Percentiles rank a stretch among this genome's conserved stretches.
Conservation (phyloP, 2,113 vertebrate species). For the Raja brachyura region DNA sequence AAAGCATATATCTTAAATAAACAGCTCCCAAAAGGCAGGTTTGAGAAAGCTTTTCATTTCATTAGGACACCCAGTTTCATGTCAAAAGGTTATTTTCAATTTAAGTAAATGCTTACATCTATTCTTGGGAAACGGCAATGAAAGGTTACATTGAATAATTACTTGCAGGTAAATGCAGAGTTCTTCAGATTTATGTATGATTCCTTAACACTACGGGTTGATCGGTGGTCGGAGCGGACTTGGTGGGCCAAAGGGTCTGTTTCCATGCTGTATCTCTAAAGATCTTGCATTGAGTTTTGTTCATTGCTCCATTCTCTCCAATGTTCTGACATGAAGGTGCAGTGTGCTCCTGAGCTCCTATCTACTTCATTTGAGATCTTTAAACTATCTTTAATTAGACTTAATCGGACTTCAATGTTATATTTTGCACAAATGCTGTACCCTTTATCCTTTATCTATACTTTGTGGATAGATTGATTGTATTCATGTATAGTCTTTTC, state of each 20-base stretch:
- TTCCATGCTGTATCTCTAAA: too few relatives aligned
- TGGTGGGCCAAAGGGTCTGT: too few relatives aligned
- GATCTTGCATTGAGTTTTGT: neutral
- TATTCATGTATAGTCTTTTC: too few relatives aligned
- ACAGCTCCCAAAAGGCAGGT: neutral
- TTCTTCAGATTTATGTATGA: neutral
- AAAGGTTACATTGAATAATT: neutral
- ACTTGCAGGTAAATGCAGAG: neutral
- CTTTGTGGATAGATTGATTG: too few relatives aligned
- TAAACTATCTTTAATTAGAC: too few relatives aligned
- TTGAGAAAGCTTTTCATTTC: constrained; percentile 9
- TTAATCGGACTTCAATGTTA: too few relatives aligned
- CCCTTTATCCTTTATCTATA: too few relatives aligned
- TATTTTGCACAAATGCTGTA: too few relatives aligned
- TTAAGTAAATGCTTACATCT: neutral
- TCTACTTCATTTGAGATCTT: too few relatives aligned
- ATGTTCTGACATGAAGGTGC: neutral
- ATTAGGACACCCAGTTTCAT: neutral
- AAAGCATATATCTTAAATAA: neutral
- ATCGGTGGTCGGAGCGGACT: too few relatives aligned
- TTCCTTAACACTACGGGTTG: neutral
- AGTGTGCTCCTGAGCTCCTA: too few relatives aligned
- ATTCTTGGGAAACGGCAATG: neutral
- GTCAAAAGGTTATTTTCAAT: neutral
- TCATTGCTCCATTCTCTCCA: neutral